These are phyloP conservation scores for Coreoperca whiteheadi DNA, from an alignment of 2,113 vertebrate species.

Conservation along the genomic window DNA sequence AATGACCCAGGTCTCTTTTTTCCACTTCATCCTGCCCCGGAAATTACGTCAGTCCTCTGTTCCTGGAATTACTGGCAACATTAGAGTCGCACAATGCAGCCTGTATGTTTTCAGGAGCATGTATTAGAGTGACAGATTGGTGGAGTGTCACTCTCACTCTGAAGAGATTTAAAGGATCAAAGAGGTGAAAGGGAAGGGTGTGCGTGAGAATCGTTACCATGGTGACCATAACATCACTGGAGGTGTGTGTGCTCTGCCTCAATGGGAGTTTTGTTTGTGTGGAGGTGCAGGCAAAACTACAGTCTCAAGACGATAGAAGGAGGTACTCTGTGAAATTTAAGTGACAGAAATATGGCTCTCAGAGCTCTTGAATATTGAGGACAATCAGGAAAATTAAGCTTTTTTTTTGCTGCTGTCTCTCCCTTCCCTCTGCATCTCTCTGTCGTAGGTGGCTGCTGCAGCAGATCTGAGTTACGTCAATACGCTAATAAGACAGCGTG, in stretches of 20 bases:
- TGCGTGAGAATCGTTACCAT: slow-evolving; percentile 79
- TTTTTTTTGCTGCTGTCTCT: not conserved
- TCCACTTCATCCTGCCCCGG: not conserved
- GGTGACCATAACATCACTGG: slow-evolving; percentile 77
- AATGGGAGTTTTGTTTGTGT: slow-evolving; percentile 71
- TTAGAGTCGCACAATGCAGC: slow-evolving; percentile 27
- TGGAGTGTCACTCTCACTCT: slow-evolving; percentile 68
- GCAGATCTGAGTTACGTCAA: slow-evolving; percentile 60
- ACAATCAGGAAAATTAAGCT: slow-evolving; percentile 29
- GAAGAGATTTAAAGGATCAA: slow-evolving; percentile 71
- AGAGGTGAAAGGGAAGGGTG: slow-evolving; percentile 48
- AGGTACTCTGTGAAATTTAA: slow-evolving; percentile 53
- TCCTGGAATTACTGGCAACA: slow-evolving; percentile 17
- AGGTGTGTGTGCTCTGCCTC: slow-evolving; percentile 54
- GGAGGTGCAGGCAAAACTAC: slow-evolving; percentile 56
- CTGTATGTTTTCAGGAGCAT: slow-evolving; percentile 32
- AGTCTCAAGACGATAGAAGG: slow-evolving; percentile 41
- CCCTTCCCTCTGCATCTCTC: slow-evolving; percentile 1
- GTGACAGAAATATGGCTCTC: slow-evolving; percentile 39
- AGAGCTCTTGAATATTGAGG: slow-evolving; percentile 16
- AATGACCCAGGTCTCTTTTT: not conserved
- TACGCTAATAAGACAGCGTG: slow-evolving; percentile 37
- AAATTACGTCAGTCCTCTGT: slow-evolving; percentile 2
- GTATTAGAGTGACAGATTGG: slow-evolving; percentile 39
- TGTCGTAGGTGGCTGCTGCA: slow-evolving; percentile 51